Evolutionary conservation across 2,888 invertebrate genomes (phyloP).

Genomic region (Therioaphis trifolii): DNA sequence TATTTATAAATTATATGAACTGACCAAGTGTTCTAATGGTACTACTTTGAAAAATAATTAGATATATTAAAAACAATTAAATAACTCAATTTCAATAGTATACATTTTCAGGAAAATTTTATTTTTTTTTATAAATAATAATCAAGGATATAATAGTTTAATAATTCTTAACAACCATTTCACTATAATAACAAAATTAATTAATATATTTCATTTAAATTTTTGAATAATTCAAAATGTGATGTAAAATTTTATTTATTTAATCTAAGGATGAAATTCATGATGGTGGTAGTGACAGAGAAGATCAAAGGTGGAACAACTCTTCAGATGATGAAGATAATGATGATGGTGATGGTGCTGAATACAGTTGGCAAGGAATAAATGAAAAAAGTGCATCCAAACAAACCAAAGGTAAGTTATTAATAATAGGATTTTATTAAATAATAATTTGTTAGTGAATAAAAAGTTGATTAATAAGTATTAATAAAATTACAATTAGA

Average conservation of each 20-base stretch:
- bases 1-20: too few relatives aligned
- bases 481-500: constrained; percentile 49
- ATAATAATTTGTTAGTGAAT: constrained; percentile 26
- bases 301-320: constrained; percentile 38
- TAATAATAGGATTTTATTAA: not conserved
- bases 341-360: constrained; percentile 16
- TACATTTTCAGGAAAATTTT: too few relatives aligned
- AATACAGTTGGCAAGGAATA: constrained; percentile 34
- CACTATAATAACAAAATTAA: not conserved
- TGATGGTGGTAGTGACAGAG: constrained; percentile 15
- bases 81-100: too few relatives aligned
- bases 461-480: constrained; percentile 52
- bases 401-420: constrained; percentile 38
- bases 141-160: too few relatives aligned
- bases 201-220: not conserved
- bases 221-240: not conserved
- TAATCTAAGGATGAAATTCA: constrained; percentile 9
- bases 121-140: too few relatives aligned
- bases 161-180: too few relatives aligned
- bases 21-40: too few relatives aligned
- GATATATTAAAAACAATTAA: too few relatives aligned
- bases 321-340: constrained; percentile 30
- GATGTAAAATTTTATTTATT: not conserved
- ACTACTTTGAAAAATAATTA: too few relatives aligned
- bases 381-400: constrained; percentile 22